Evolutionary conservation across 2,888 invertebrate genomes (phyloP), one percentile per base, ranked within the genome.

Genomic region (Aradus depressus): DNA sequence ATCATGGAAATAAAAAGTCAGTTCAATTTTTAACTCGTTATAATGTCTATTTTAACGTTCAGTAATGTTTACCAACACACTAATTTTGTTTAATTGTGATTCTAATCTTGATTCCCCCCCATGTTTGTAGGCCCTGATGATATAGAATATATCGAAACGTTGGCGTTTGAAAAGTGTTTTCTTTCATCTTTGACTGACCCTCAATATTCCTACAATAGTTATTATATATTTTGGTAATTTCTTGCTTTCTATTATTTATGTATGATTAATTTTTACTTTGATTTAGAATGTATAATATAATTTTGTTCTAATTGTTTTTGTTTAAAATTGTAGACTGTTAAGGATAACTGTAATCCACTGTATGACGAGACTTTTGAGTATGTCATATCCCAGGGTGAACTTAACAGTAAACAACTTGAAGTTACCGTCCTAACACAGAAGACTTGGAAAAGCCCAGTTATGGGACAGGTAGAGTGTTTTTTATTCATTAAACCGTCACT

Each of bases 361-460:
- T 95, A 82, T 66, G 92, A 95, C 67, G 88, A 91, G 65, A 82
- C 83, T 60, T 91, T 92, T 65, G 92, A 93, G 66, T 93, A 89
- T 72, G 72, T 82, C 39, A 80, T 92, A 58, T 85, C 86, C 1
- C 77, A 81, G 59, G 81, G 81, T 2, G 92, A 92, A 65, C 68
- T 92, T 48, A 76, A 79, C 62, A 77, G 77, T 39, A 76, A 83
- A 14, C 81, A 82, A 51, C 70, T 93, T 52, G 88, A 91, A 68
- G 77, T 93, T 25, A 85, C 87, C 0, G 87, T 92, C 22, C 84
- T 88, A 62, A 87, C 91, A 14, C 88, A 89, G 66, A 90, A 90
- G 64, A 84, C 85, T 52, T 80, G 86, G 68, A 81, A 84, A 58
- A 85, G 83, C 66, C 87, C 88, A 25, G 74, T 85, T 41, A 81